Base-by-base conservation (phyloP, 2,888 invertebrate species). In the Morinoia aosen region DNA sequence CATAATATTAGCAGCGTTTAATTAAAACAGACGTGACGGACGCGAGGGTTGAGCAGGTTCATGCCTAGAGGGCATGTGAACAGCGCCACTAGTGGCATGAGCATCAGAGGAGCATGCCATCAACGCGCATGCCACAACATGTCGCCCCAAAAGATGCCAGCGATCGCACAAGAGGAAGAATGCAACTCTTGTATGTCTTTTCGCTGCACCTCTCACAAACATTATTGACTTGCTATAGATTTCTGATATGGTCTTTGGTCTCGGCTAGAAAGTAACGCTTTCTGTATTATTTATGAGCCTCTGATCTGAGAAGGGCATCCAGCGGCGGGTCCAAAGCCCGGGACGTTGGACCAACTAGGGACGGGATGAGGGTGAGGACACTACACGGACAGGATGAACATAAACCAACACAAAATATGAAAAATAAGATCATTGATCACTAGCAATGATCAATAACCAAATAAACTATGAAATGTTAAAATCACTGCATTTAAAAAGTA, bases 241-340 rank as follows among this genome's bases (percentile, higher is more conserved):
- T 95, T 95, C 95, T 95, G 95, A 95, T 95, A 95, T 95, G 95
- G 95, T 95, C 95, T 95, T 95, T 58, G 64, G 95, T 93, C 56
- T 93, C 57, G 93, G 93, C 57, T 93, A 93, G 56, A 57, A 93
- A 93, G 93, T 93, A 93, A 93, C 93, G 57, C 93, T 56, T 93
- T 93, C 93, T 93, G 57, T 57, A 57, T 93, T 93, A 93, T 93
- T 93, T 93, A 93, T 93, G 93, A 93, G 93, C 56, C 93, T 93
- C 57, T 58, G 93, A 93, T 93, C 93, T 57, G 25, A 93, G 93
- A 93, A 93, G 93, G 57, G 93, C 93, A 57, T 57, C 93, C 57
- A 93, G 12, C 93, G 91, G 61, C 58, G 91, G 95, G 95, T 58
- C 90, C 58, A 91, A 91, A 57, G 61, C 90, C 39, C n/a, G 95